Evolutionary conservation across 2,113 vertebrate genomes (phyloP).

Genomic region (Dasyurus viverrinus): DNA sequence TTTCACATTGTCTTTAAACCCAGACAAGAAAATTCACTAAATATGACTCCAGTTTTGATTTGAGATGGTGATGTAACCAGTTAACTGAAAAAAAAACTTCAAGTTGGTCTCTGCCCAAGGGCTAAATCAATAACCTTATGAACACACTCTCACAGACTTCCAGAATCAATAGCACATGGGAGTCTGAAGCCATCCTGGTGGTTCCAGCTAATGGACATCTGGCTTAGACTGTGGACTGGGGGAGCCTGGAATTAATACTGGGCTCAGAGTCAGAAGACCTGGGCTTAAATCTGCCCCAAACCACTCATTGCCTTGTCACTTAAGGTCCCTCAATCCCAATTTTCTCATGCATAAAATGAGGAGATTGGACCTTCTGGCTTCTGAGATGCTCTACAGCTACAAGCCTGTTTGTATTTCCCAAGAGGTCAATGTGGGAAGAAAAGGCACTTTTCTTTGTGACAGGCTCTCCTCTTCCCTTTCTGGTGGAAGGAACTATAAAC

Average conservation of each 20-base stretch:
- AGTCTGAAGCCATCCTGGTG: neutral
- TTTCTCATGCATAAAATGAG: too few species aligned
- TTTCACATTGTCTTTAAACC: neutral
- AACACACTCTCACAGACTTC: neutral
- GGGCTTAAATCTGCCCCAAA: too few species aligned
- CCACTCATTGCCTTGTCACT: too few species aligned
- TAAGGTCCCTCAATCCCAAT: too few species aligned
- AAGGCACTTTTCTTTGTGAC: too few species aligned
- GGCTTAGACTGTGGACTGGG: neutral
- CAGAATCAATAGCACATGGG: neutral
- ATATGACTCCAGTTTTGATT: neutral
- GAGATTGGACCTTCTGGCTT: too few species aligned
- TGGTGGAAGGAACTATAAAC: too few species aligned
- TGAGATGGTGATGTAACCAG: neutral
- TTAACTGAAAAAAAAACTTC: neutral
- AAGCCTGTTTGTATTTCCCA: too few species aligned
- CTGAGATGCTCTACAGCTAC: too few species aligned
- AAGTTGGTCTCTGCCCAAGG: neutral
- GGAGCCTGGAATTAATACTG: neutral
- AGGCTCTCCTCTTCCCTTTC: too few species aligned
- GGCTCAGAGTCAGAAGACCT: neutral
- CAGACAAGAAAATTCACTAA: neutral
- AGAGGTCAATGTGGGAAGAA: too few species aligned
- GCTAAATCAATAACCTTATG: neutral
- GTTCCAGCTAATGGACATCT: neutral